These are phyloP conservation scores for Blastobasis lacticolella DNA, from an alignment of 2,888 invertebrate species.

Conservation along the genomic window DNA sequence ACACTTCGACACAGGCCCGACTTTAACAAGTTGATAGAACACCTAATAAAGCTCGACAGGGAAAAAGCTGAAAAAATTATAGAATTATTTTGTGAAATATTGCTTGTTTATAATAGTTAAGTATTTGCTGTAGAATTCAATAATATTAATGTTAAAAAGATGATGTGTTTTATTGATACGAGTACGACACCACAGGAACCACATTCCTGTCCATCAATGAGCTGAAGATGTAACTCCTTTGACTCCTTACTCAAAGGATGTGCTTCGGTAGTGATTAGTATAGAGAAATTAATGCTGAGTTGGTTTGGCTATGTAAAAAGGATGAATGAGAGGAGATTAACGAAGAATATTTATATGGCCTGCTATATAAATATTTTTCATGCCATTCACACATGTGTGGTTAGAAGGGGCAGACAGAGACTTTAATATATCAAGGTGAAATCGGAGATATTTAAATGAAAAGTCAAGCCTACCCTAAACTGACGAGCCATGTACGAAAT, in stretches of 20 bases:
- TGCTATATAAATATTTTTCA: neutral
- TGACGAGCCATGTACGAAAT: too few relatives aligned
- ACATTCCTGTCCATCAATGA: too few relatives aligned
- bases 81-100: slow-evolving; percentile 43
- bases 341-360: neutral
- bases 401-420: neutral
- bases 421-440: neutral
- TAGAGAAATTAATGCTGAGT: neutral
- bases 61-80: slow-evolving; percentile 41
- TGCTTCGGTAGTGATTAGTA: neutral
- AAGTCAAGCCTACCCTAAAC: too few relatives aligned
- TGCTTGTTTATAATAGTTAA: slow-evolving; percentile 39
- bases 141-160: neutral
- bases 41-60: slow-evolving; percentile 41
- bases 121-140: neutral
- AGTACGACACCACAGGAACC: neutral
- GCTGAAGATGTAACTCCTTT: too few relatives aligned
- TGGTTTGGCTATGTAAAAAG: too few relatives aligned
- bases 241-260: too few relatives aligned
- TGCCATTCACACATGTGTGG: neutral
- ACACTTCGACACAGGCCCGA: slow-evolving; percentile 37
- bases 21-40: slow-evolving; percentile 40
- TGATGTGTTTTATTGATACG: neutral
- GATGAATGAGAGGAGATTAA: too few relatives aligned
- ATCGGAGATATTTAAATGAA: too few relatives aligned